Evolutionary conservation across 2,797 vertebrate species (phyloP).

Genomic region (Tinamus major): DNA sequence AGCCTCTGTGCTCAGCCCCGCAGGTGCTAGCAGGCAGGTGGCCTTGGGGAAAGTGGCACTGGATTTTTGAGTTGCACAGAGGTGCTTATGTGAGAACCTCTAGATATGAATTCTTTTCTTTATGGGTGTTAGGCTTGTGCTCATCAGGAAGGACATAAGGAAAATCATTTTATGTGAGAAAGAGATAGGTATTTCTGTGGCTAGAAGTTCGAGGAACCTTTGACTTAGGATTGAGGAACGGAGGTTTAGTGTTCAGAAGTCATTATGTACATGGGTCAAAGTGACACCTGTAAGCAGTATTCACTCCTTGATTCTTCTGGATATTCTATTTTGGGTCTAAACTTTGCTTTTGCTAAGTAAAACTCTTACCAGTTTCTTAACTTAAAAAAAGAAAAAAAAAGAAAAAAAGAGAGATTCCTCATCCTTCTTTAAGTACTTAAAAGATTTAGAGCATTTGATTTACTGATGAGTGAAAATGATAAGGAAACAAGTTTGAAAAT

Average conservation of each 20-base stretch:
- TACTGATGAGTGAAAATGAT: not conserved
- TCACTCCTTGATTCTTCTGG: not conserved
- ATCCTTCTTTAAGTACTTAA: not conserved
- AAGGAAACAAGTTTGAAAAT: slow-evolving; percentile 16
- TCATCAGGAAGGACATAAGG: not conserved
- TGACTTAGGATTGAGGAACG: not conserved
- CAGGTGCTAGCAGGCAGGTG: not conserved
- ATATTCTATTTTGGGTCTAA: not conserved
- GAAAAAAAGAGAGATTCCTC: not conserved
- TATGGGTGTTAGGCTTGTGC: not conserved
- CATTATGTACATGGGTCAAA: not conserved
- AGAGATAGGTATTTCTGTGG: not conserved
- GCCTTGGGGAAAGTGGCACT: not conserved
- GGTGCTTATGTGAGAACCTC: not conserved
- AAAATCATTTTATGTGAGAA: not conserved
- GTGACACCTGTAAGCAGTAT: slow-evolving; percentile 14
- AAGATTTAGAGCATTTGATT: not conserved
- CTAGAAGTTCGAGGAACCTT: not conserved
- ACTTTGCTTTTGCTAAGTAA: not conserved
- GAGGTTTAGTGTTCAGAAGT: not conserved
- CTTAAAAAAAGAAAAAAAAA: not conserved
- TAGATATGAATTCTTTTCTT: not conserved
- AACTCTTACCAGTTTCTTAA: slow-evolving; percentile 22
- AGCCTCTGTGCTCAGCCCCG: not conserved
- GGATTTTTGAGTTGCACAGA: not conserved